A percentile compares a stretch with the other conserved stretches of the same genome.
phyloP scores from a whole-genome alignment of 2,797 vertebrate genomes.

The Argentina silus region DNA sequence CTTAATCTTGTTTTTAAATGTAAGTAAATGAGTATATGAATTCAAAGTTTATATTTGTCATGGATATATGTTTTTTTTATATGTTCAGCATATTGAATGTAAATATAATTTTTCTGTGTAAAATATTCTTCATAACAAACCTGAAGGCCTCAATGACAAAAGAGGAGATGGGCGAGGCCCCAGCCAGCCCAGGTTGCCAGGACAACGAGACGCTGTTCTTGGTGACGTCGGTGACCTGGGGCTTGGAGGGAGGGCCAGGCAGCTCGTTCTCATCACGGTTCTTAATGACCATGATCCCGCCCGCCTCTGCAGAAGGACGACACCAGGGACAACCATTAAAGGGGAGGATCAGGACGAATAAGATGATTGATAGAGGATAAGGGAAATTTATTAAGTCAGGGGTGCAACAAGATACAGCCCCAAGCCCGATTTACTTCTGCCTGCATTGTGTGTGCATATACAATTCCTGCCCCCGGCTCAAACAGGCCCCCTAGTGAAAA shows the following conservation, averaged over 20 bases:
- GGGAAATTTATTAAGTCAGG: too few species aligned
- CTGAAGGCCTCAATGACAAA: conserved; percentile 98
- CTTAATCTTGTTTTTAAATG: too few species aligned
- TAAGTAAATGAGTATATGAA: too few species aligned
- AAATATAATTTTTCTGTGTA: background rate
- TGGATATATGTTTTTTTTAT: too few species aligned
- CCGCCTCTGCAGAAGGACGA: conserved; percentile 78
- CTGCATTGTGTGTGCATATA: too few species aligned
- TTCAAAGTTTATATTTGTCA: too few species aligned
- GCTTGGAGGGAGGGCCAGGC: conserved; percentile 94
- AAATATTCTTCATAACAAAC: conserved; percentile 66
- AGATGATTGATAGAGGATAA: background rate
- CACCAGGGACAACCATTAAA: background rate
- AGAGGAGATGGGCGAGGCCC: conserved; percentile 85
- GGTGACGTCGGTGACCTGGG: conserved; percentile 96
- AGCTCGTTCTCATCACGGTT: conserved; percentile 90
- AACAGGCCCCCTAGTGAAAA: too few species aligned
- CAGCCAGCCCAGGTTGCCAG: conserved; percentile 89
- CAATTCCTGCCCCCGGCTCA: background rate
- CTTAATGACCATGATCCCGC: conserved; percentile 83
- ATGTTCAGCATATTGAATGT: too few species aligned
- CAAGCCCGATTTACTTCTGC: too few species aligned
- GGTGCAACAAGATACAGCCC: too few species aligned
- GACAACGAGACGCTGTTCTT: conserved; percentile 97
- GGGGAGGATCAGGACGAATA: background rate